phyloP scores from a whole-genome alignment of 1,140 invertebrate species.

The Solen grandis region DNA sequence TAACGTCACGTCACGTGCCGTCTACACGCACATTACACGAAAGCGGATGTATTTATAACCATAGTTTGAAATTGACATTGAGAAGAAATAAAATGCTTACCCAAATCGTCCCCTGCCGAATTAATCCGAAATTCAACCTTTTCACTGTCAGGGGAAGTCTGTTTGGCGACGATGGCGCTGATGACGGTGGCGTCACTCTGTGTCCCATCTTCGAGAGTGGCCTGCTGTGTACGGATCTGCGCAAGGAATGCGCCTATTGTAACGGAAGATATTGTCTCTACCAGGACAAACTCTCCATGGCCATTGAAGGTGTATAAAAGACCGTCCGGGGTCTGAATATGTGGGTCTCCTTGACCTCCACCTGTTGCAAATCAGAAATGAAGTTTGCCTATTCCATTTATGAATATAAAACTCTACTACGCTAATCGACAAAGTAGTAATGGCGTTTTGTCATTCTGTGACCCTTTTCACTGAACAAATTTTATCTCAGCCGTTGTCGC shows the following conservation, averaged over 20 bases:
- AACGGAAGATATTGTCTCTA: too few species aligned
- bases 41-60: too few species aligned
- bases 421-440: too few species aligned
- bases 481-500: too few species aligned
- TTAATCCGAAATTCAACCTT: slow-evolving; percentile 24
- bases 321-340: slow-evolving; percentile 95
- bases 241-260: neutral
- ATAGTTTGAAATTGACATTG: neutral
- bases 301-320: slow-evolving; percentile 97
- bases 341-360: slow-evolving; percentile 89
- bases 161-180: slow-evolving; percentile 25
- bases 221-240: neutral
- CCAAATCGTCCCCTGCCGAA: slow-evolving; percentile 8
- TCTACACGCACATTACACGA: too few species aligned
- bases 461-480: too few species aligned
- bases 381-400: neutral
- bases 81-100: neutral
- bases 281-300: slow-evolving; percentile 92
- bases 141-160: neutral
- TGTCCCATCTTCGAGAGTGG: neutral
- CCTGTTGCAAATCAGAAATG: neutral
- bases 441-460: too few species aligned
- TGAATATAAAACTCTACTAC: neutral
- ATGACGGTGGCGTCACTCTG: slow-evolving; percentile 24
- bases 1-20: too few species aligned